Evolutionary conservation across 2,113 vertebrate genomes (phyloP).

Genomic region (Oryzias woworae): DNA sequence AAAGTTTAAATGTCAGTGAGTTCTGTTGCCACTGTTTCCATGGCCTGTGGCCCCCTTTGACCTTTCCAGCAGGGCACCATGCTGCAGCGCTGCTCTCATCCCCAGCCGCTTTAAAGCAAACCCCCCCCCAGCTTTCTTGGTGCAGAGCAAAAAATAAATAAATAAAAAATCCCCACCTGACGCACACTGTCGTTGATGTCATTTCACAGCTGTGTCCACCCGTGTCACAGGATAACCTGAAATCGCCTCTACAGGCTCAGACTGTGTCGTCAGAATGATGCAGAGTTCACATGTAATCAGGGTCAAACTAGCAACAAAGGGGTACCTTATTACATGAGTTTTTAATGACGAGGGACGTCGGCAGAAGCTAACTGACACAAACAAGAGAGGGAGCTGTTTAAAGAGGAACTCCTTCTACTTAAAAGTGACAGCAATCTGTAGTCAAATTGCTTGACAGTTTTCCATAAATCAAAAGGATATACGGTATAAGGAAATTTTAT

Average conservation of each 20-base stretch:
- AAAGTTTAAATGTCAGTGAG: slow-evolving; percentile 53
- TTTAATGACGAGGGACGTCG: too few relatives aligned
- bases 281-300: background rate
- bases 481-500: too few relatives aligned
- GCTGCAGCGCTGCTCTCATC: slow-evolving; percentile 9
- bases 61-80: slow-evolving; percentile 46
- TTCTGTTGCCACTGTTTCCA: slow-evolving; percentile 45
- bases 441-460: too few relatives aligned
- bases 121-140: slow-evolving; percentile 11
- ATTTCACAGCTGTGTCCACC: slow-evolving; percentile 20
- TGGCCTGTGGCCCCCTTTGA: slow-evolving; percentile 44
- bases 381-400: too few relatives aligned
- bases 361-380: too few relatives aligned
- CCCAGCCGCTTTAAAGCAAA: slow-evolving; percentile 35
- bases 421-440: too few relatives aligned
- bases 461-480: too few relatives aligned
- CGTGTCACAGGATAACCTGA: slow-evolving; percentile 9
- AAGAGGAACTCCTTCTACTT: too few relatives aligned
- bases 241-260: slow-evolving; percentile 27
- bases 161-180: slow-evolving; percentile 7
- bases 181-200: slow-evolving; percentile 39
- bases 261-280: slow-evolving; percentile 2
- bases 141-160: slow-evolving; percentile 12
- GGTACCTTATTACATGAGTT: background rate
- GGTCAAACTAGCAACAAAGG: background rate